phyloP scores from a whole-genome alignment of 2,797 vertebrate genomes.

The Pseudochromis fuscus region DNA sequence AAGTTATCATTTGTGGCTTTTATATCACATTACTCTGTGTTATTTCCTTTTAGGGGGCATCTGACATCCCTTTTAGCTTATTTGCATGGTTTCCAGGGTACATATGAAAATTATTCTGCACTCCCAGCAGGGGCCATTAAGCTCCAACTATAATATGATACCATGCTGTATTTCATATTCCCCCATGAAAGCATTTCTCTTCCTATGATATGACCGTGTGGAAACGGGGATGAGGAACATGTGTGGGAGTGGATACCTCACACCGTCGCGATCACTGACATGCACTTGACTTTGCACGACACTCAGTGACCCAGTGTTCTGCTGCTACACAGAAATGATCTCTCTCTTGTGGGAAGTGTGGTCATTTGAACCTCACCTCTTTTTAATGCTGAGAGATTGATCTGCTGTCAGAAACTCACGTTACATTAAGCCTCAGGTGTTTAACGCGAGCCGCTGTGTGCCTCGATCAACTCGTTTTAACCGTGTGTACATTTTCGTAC shows the following conservation, averaged over 20 bases:
- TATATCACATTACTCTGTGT: not conserved
- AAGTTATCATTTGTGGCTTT: conserved; percentile 6
- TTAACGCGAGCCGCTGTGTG: not conserved
- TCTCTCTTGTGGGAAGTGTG: not conserved
- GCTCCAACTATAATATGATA: conserved; percentile 3
- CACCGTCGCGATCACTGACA: conserved; percentile 9
- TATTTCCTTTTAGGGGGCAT: conserved; percentile 18
- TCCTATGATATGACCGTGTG: conserved; percentile 9
- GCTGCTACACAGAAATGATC: conserved; percentile 12
- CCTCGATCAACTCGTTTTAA: not conserved
- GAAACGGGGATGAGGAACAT: conserved; percentile 38
- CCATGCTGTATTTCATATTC: conserved; percentile 27
- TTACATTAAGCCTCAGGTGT: not conserved
- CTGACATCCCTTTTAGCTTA: conserved; percentile 26
- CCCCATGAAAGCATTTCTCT: conserved; percentile 43
- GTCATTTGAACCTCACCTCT: conserved; percentile 10
- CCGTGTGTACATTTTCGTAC: conserved; percentile 2
- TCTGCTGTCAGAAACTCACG: conserved; percentile 22
- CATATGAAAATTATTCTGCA: conserved; percentile 3
- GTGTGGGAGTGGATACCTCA: conserved; percentile 5
- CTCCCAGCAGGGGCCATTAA: conserved; percentile 19
- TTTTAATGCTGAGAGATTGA: conserved; percentile 12
- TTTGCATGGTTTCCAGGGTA: conserved; percentile 22
- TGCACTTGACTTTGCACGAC: conserved; percentile 24
- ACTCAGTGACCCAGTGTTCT: conserved; percentile 6